These are phyloP conservation scores for Syngnathoides biaculeatus DNA, from an alignment of 2,113 vertebrate species.

Conservation along the genomic window DNA sequence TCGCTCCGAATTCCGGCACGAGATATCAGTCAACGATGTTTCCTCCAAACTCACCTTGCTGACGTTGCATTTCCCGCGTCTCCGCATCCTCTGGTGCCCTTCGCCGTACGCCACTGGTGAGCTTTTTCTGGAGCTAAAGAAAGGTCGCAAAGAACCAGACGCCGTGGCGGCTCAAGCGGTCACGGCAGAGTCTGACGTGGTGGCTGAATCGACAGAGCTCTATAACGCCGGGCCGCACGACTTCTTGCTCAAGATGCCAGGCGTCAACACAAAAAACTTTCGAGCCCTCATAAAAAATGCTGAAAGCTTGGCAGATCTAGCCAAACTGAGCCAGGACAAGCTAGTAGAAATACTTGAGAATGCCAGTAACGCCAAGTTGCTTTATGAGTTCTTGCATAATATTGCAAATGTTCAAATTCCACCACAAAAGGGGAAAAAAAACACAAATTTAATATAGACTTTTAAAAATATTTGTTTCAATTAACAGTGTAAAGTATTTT, in stretches of 20 bases:
- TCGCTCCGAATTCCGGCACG: conserved; percentile 79
- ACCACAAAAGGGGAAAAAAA: conserved; percentile 50
- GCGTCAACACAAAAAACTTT: conserved; percentile 86
- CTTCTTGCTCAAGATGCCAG: conserved; percentile 91
- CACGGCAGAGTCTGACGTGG: conserved; percentile 81
- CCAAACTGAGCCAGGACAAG: conserved; percentile 75
- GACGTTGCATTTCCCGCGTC: conserved; percentile 89
- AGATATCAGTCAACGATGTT: conserved; percentile 86
- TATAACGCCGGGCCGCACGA: conserved; percentile 92
- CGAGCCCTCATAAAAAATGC: conserved; percentile 77
- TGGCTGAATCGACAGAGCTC: conserved; percentile 79
- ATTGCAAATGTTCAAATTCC: conserved; percentile 53
- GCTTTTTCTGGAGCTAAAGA: conserved; percentile 88
- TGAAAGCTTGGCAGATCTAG: conserved; percentile 82
- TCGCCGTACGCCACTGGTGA: conserved; percentile 88
- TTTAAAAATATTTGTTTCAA: neutral
- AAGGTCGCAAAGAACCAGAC: conserved; percentile 77
- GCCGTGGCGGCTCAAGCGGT: conserved; percentile 79
- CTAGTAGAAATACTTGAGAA: conserved; percentile 80
- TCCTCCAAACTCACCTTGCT: conserved; percentile 90
- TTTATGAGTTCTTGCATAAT: conserved; percentile 88
- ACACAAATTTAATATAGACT: neutral
- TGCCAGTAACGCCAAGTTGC: conserved; percentile 73
- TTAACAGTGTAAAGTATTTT: neutral
- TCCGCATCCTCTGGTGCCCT: conserved; percentile 92